Percentiles rank a stretch among this genome's conserved stretches.
Evolutionary conservation across 1,140 invertebrate species (phyloP).

Genomic region (Magallana angulata): DNA sequence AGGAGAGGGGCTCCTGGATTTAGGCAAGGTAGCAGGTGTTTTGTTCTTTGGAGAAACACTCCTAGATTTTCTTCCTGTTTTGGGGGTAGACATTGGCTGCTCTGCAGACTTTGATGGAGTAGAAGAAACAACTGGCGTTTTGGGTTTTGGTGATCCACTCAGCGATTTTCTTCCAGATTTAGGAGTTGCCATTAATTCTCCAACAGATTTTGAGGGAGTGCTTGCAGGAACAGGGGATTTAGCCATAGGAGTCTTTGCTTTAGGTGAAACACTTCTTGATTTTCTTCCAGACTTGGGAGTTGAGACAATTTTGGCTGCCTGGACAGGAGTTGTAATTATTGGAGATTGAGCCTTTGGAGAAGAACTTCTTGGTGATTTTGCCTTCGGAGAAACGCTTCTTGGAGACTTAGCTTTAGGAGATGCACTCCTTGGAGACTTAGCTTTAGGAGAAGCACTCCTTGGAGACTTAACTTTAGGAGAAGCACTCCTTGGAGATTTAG

Average conservation of each 20-base stretch:
- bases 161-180: constrained; percentile 42
- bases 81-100: constrained; percentile 37
- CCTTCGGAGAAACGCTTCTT: background rate
- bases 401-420: constrained; percentile 23
- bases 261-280: background rate
- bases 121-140: constrained; percentile 2
- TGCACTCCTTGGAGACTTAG: background rate
- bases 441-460: background rate
- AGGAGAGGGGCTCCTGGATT: constrained; percentile 8
- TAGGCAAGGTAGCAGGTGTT: constrained; percentile 29
- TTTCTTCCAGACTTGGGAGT: background rate
- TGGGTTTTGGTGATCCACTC: constrained; percentile 19
- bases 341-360: constrained; percentile 31
- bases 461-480: background rate
- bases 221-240: background rate
- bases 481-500: background rate
- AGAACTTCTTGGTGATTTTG: constrained; percentile 3
- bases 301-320: background rate
- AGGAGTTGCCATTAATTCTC: constrained; percentile 27
- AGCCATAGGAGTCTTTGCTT: constrained; percentile 37
- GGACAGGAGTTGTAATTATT: constrained; percentile 19
- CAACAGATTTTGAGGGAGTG: background rate
- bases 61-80: constrained; percentile 42
- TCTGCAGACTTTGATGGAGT: constrained; percentile 28
- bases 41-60: constrained; percentile 17